These are phyloP conservation scores for Okamejei kenojei DNA, from an alignment of 2,797 vertebrate genomes.

Conservation along the genomic window DNA sequence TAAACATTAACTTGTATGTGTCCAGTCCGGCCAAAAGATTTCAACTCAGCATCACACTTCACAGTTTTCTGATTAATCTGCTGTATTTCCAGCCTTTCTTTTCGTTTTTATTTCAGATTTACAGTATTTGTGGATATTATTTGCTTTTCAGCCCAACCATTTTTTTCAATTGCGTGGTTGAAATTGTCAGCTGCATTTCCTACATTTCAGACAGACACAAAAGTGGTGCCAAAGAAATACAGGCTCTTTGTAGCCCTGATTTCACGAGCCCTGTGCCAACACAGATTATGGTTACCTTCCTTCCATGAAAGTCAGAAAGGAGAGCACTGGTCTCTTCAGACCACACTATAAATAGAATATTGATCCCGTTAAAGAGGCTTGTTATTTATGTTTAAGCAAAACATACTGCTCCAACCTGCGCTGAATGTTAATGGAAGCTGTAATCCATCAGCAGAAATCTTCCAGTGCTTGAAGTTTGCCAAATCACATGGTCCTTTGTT, in stretches of 20 bases:
- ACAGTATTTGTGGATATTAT: no score
- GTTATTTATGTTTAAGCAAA: constrained; percentile 1
- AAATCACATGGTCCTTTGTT: not conserved
- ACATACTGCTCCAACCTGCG: not conserved
- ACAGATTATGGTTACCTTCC: not conserved
- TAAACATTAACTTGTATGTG: no score
- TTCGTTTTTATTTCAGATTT: no score
- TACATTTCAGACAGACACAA: not conserved
- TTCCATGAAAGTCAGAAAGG: not conserved
- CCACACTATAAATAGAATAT: constrained; percentile 27
- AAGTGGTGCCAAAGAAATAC: not conserved
- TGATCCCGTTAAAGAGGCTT: constrained; percentile 19
- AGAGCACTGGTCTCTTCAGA: not conserved
- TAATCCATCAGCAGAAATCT: constrained; percentile 1
- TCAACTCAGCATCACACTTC: no score
- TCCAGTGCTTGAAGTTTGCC: not conserved
- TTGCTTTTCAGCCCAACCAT: no score
- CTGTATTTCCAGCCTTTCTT: no score
- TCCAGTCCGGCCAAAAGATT: no score
- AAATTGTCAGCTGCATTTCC: not conserved
- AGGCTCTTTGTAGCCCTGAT: not conserved
- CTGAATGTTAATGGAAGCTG: constrained; percentile 19
- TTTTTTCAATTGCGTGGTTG: not conserved
- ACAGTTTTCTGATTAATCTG: no score
- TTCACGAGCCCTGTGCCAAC: not conserved